Evolutionary conservation across 2,888 invertebrate genomes (phyloP).

Genomic region (Temnothorax unifasciatus): DNA sequence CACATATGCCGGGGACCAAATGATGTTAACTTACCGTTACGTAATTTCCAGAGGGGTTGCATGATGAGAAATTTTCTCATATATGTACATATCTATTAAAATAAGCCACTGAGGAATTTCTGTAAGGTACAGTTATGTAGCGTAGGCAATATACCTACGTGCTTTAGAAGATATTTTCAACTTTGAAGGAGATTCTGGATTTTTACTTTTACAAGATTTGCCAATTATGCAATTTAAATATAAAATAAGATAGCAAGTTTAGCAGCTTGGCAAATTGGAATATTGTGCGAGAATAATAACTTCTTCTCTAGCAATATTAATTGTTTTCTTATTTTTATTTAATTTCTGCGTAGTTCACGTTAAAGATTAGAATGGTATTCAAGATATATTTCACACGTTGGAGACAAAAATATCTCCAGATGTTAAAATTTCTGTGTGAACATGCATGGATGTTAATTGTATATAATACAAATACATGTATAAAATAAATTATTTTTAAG

Average conservation of each 20-base stretch:
- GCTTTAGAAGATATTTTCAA: constrained; percentile 34
- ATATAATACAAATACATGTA: neutral
- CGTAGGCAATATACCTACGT: neutral
- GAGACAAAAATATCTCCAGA: neutral
- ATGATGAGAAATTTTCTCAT: constrained; percentile 38
- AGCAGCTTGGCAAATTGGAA: constrained; percentile 1
- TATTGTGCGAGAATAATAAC: constrained; percentile 52
- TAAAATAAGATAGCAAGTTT: neutral
- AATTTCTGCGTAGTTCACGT: neutral
- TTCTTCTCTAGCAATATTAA: constrained; percentile 56
- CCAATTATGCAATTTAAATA: constrained; percentile 48
- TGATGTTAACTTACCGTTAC: constrained; percentile 34
- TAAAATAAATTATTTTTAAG: constrained; percentile 48
- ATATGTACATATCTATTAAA: constrained; percentile 30
- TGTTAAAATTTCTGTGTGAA: neutral
- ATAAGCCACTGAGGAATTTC: constrained; percentile 32
- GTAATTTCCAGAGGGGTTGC: constrained; percentile 38
- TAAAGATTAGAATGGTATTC: neutral
- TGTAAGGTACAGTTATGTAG: constrained; percentile 7
- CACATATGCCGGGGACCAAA: constrained; percentile 43
- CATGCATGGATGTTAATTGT: constrained; percentile 8
- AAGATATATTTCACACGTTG: neutral
- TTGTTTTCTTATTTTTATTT: constrained; percentile 29
- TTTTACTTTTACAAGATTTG: constrained; percentile 42
- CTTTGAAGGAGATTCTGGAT: constrained; percentile 18